Evolutionary conservation across 92 coral and sea anemone genomes (phyloP).

Genomic region (Chrysogorgia sp.): DNA sequence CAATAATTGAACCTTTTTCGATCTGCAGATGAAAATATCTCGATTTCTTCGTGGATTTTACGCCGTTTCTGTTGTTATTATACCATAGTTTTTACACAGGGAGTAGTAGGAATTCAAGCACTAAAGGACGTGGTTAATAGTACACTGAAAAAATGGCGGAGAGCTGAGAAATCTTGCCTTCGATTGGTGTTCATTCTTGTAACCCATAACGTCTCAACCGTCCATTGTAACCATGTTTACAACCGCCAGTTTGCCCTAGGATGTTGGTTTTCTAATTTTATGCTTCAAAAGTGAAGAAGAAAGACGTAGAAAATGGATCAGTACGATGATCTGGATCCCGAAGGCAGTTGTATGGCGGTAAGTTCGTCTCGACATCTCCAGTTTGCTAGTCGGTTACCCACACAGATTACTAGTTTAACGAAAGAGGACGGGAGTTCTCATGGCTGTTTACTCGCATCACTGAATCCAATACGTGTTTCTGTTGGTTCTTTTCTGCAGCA

Average conservation of each 20-base stretch:
- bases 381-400: no score
- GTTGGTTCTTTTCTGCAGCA: slow-evolving; percentile 62
- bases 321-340: slow-evolving; percentile 97
- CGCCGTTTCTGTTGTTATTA: slow-evolving; percentile 10
- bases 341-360: slow-evolving; percentile 98
- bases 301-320: slow-evolving; percentile 40
- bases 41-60: slow-evolving; percentile 35
- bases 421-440: no score
- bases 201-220: not conserved
- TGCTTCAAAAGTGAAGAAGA: slow-evolving; percentile 10
- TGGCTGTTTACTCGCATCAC: slow-evolving; percentile 11
- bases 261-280: slow-evolving; percentile 12
- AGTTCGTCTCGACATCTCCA: slow-evolving; percentile 33
- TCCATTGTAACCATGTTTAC: not conserved
- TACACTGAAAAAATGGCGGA: not conserved
- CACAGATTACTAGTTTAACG: not conserved
- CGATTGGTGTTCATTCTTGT: not conserved
- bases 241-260: not conserved
- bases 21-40: slow-evolving; percentile 16
- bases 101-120: not conserved
- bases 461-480: slow-evolving; percentile 24
- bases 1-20: slow-evolving; percentile 24
- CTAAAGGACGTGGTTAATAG: not conserved
- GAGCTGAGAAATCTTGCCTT: slow-evolving; percentile 16
- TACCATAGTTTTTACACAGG: not conserved